Evolutionary conservation across 2,888 invertebrate genomes (phyloP).

Genomic region (Ornithoptera alexandrae): DNA sequence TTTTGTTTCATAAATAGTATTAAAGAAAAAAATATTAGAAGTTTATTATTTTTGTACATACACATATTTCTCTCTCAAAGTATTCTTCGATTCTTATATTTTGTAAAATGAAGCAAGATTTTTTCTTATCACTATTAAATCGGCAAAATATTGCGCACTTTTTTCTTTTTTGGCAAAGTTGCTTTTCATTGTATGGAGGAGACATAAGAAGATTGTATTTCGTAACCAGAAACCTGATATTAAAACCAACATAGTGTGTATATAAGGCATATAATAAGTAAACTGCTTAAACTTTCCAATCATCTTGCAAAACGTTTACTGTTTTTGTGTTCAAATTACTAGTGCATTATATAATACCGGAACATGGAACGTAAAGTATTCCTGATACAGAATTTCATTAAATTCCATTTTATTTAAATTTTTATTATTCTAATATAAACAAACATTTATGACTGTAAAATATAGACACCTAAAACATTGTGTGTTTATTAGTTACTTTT

Average conservation of each 20-base stretch:
- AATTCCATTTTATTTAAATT: not conserved
- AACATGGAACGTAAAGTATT: not conserved
- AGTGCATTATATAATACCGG: not conserved
- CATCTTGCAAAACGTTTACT: not conserved
- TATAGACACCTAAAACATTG: no score
- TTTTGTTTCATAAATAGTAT: no score
- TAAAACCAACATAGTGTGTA: not conserved
- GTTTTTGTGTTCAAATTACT: not conserved
- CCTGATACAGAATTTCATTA: not conserved
- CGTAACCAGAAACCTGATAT: no score
- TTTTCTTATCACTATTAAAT: not conserved
- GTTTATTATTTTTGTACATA: no score
- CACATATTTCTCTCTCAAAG: not conserved
- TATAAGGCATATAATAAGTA: not conserved
- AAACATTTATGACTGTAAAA: not conserved
- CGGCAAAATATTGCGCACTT: not conserved
- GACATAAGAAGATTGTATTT: no score
- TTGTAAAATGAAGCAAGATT: not conserved
- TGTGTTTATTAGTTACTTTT: no score
- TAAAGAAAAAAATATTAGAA: no score
- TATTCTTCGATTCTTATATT: not conserved
- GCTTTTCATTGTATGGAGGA: not conserved
- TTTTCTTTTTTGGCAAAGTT: not conserved
- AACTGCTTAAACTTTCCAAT: not conserved
- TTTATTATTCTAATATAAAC: not conserved